Conservation (phyloP, 2,113 vertebrate species). For the Corythornis madagascariensis region DNA sequence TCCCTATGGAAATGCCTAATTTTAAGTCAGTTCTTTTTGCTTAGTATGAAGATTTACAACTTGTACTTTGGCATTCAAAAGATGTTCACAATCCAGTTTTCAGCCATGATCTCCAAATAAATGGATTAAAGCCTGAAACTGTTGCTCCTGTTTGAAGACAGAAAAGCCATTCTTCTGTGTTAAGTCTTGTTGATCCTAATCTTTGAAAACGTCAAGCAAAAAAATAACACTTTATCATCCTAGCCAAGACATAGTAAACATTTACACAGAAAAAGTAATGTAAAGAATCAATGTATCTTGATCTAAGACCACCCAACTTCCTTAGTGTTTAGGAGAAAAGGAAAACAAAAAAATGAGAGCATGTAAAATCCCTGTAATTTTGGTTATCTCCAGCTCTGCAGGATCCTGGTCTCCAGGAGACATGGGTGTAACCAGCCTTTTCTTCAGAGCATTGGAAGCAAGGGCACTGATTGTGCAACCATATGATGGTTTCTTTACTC, state of each 20-base stretch:
- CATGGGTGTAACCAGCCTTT: neutral
- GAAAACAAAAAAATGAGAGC: neutral
- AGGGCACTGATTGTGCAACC: no score
- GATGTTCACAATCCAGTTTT: neutral
- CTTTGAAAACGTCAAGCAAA: neutral
- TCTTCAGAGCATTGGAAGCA: neutral
- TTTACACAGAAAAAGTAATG: neutral
- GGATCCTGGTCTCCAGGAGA: neutral
- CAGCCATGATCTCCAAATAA: neutral
- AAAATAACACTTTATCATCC: neutral
- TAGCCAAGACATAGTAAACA: neutral
- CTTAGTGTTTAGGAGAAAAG: neutral
- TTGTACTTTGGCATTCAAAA: conserved; percentile 16
- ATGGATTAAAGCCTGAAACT: conserved; percentile 17
- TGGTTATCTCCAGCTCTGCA: neutral
- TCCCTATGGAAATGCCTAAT: neutral
- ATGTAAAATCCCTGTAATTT: neutral
- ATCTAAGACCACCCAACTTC: neutral
- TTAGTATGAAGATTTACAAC: neutral
- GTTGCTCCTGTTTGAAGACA: neutral
- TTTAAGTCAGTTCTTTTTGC: neutral
- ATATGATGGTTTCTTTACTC: rapidly evolving
- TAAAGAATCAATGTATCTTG: neutral
- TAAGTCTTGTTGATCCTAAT: conserved; percentile 5
- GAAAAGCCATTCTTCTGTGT: neutral